phyloP scores from a whole-genome alignment of 2,113 vertebrate species.

The Tachysurus fulvidraco region DNA sequence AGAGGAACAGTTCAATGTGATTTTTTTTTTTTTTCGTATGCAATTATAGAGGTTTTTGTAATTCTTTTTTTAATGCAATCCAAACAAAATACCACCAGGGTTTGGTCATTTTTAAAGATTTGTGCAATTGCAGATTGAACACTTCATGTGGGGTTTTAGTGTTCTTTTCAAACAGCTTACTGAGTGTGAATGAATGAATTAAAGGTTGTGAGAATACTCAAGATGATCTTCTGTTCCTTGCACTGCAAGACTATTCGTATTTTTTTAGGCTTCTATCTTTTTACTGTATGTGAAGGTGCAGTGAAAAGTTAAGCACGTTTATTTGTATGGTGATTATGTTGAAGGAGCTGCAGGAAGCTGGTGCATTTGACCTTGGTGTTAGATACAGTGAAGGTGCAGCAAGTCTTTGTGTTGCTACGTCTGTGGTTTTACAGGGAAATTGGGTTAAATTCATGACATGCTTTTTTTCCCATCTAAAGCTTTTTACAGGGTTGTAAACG shows the following conservation, averaged over 20 bases:
- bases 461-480: background rate
- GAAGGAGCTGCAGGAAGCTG: background rate
- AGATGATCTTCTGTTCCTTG: background rate
- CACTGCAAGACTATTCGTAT: background rate
- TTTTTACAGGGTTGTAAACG: background rate
- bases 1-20: background rate
- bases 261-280: background rate
- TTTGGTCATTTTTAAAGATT: background rate
- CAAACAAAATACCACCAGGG: background rate
- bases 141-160: slow-evolving; percentile 11
- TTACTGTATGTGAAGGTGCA: background rate
- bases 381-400: background rate
- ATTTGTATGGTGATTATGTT: background rate
- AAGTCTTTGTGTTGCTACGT: background rate
- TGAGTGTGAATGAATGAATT: slow-evolving; percentile 16
- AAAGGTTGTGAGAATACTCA: background rate
- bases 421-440: background rate
- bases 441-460: background rate
- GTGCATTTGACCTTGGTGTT: background rate
- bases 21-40: slow-evolving; percentile 6
- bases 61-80: slow-evolving; percentile 5
- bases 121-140: background rate
- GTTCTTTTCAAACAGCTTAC: background rate
- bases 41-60: slow-evolving; percentile 16
- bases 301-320: background rate